A percentile compares a stretch with the other conserved stretches of the same genome.
Conservation (phyloP, 2,888 invertebrate genomes). For the Tholera decimalis region DNA sequence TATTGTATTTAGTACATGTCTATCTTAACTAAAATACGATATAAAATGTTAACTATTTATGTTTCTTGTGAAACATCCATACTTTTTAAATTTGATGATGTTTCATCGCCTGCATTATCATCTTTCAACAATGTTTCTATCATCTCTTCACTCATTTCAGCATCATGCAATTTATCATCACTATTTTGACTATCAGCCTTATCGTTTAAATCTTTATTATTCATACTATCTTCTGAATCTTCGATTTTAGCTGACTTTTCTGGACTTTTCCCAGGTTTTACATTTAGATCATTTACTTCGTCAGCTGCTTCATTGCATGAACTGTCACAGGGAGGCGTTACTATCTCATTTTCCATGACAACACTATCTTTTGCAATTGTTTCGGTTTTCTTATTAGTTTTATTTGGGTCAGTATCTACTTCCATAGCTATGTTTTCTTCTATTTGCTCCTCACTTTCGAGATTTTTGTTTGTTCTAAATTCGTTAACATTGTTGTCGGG, state of each 20-base stretch:
- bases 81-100: slow-evolving; percentile 53
- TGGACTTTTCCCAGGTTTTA: slow-evolving; percentile 15
- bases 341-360: not conserved
- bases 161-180: slow-evolving; percentile 72
- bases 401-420: slow-evolving; percentile 23
- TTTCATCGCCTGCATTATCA: slow-evolving; percentile 68
- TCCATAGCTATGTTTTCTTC: slow-evolving; percentile 29
- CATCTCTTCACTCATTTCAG: slow-evolving; percentile 83
- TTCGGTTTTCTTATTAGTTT: slow-evolving; percentile 22
- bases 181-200: slow-evolving; percentile 60
- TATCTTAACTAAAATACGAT: slow-evolving; percentile 57
- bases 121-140: slow-evolving; percentile 82
- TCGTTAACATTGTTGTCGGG: slow-evolving; percentile 32
- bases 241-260: slow-evolving; percentile 22
- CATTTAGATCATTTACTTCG: slow-evolving; percentile 36
- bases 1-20: slow-evolving; percentile 49
- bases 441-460: slow-evolving; percentile 13
- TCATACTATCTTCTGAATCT: slow-evolving; percentile 21
- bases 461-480: slow-evolving; percentile 20
- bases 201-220: slow-evolving; percentile 43
- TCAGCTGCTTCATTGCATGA: slow-evolving; percentile 20
- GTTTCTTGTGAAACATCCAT: slow-evolving; percentile 59
- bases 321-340: not conserved
- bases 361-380: slow-evolving; percentile 3
- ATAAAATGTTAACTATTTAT: slow-evolving; percentile 56